These are phyloP conservation scores for Agrypnia vestita DNA, from an alignment of 1,140 invertebrate genomes.

Conservation along the genomic window DNA sequence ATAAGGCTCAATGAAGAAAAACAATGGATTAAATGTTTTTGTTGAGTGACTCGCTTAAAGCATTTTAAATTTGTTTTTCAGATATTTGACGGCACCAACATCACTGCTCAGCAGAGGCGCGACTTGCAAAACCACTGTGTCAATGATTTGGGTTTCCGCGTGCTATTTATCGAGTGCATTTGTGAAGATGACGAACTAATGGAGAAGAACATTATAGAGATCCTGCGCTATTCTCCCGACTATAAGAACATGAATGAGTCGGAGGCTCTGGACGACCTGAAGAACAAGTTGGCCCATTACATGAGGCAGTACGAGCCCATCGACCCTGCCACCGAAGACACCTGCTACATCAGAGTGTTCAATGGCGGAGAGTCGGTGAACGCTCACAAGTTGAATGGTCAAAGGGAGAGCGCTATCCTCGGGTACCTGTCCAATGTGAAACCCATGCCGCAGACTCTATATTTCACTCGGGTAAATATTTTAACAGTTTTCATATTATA, in stretches of 20 bases:
- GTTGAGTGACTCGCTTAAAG: too few relatives aligned
- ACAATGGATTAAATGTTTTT: too few relatives aligned
- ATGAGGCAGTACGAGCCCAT: conserved; percentile 84
- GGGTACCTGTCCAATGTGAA: conserved; percentile 71
- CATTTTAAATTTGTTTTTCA: conserved; percentile 65
- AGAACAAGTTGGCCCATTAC: conserved; percentile 90
- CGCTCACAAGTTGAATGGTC: conserved; percentile 67
- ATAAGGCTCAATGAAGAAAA: too few relatives aligned
- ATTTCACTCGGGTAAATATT: conserved; percentile 70
- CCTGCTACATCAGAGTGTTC: conserved; percentile 69
- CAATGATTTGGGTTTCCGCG: conserved; percentile 84
- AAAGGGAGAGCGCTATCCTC: conserved; percentile 70
- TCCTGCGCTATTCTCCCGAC: conserved; percentile 92
- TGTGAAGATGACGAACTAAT: conserved; percentile 89
- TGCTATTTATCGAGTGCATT: conserved; percentile 94
- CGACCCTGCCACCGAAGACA: conserved; percentile 65
- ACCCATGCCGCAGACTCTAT: conserved; percentile 68
- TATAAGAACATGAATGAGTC: conserved; percentile 86
- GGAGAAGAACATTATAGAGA: conserved; percentile 91
- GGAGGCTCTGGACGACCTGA: conserved; percentile 86
- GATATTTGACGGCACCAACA: conserved; percentile 96
- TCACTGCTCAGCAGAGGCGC: conserved; percentile 84
- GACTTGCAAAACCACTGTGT: conserved; percentile 85
- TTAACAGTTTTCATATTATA: neutral
- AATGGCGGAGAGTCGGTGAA: conserved; percentile 70